Percentiles rank a stretch among this genome's conserved stretches.
Evolutionary conservation across 2,888 invertebrate species (phyloP).

Genomic region (Patella depressa): DNA sequence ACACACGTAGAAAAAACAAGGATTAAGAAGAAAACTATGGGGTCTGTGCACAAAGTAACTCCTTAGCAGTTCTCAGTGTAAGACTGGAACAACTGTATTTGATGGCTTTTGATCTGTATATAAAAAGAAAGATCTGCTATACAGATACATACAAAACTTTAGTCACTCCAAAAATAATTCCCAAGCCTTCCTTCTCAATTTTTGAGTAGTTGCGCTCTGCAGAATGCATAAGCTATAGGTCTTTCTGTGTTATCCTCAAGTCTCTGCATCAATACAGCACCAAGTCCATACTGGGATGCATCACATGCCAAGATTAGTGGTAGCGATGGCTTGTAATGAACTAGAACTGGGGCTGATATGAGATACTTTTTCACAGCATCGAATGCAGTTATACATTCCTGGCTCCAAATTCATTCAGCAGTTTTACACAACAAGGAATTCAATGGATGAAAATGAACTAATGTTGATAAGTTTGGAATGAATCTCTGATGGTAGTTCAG

Average conservation of each 20-base stretch:
- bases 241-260: conserved; percentile 15
- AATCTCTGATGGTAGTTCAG: conserved; percentile 22
- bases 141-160: conserved; percentile 40
- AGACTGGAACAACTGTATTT: conserved; percentile 8
- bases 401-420: conserved; percentile 13
- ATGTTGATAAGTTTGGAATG: conserved; percentile 7
- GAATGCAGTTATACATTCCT: conserved; percentile 20
- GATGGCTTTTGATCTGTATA: conserved; percentile 41
- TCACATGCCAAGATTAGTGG: conserved; percentile 18
- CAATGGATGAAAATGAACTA: conserved; percentile 19
- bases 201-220: conserved; percentile 57
- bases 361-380: too few relatives aligned
- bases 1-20: too few relatives aligned
- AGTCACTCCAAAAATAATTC: conserved; percentile 33
- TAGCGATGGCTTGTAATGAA: conserved; percentile 18
- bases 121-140: conserved; percentile 43
- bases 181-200: conserved; percentile 68
- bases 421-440: conserved; percentile 11
- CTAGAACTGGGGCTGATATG: conserved; percentile 4
- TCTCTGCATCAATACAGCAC: conserved; percentile 23
- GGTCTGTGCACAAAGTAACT: too few relatives aligned
- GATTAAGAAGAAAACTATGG: too few relatives aligned
- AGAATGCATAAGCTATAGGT: conserved; percentile 20
- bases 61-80: neutral
- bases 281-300: conserved; percentile 21